phyloP scores from a whole-genome alignment of 2,888 invertebrate genomes.

The Homarus gammarus region DNA sequence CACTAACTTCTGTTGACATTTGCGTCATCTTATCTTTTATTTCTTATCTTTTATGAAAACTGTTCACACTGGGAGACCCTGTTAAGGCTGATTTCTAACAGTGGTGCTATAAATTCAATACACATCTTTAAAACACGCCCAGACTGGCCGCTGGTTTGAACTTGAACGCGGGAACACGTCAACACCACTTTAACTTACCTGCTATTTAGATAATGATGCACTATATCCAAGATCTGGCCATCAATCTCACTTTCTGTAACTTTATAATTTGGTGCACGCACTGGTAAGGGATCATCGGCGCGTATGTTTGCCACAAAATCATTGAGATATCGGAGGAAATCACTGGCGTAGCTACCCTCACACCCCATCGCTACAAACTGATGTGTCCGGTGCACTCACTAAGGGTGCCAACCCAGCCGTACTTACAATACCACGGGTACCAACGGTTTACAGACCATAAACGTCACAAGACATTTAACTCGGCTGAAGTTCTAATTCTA shows the following conservation, averaged over 20 bases:
- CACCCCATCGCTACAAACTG: slow-evolving; percentile 74
- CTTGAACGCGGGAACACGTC: slow-evolving; percentile 29
- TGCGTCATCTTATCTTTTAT: not conserved
- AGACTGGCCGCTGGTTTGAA: slow-evolving; percentile 30
- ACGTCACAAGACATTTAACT: too few relatives aligned
- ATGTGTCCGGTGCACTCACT: not conserved
- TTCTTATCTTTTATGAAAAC: not conserved
- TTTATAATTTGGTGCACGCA: slow-evolving; percentile 73
- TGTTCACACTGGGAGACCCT: not conserved
- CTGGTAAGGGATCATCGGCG: slow-evolving; percentile 76
- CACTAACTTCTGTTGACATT: not conserved
- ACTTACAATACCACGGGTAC: not conserved
- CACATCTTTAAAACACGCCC: slow-evolving; percentile 5
- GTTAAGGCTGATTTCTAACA: not conserved
- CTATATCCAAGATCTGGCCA: slow-evolving; percentile 75
- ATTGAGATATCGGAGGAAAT: slow-evolving; percentile 69
- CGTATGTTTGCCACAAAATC: slow-evolving; percentile 75
- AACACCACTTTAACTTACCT: slow-evolving; percentile 60
- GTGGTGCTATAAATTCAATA: not conserved
- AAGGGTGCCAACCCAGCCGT: slow-evolving; percentile 27
- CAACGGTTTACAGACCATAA: too few relatives aligned
- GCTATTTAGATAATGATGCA: slow-evolving; percentile 74
- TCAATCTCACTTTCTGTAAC: slow-evolving; percentile 75
- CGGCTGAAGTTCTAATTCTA: too few relatives aligned
- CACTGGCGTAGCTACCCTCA: slow-evolving; percentile 64